Base-by-base conservation (phyloP, 1,140 invertebrate genomes). In the Trachelipus rathkii region DNA sequence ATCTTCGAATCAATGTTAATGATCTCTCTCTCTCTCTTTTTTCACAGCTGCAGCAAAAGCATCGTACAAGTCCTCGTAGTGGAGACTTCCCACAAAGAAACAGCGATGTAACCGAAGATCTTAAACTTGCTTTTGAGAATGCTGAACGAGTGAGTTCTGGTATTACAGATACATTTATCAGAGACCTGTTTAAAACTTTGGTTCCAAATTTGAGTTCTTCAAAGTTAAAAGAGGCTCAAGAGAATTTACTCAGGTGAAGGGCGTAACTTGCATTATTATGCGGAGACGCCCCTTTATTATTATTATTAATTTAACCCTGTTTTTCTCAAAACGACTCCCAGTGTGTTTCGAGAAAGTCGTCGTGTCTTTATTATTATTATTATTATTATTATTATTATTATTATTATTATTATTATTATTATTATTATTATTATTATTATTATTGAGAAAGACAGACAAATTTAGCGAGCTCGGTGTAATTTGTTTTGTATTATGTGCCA, bases 151-250 rank as follows among this genome's bases (percentile, higher is more conserved):
- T 60, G 50, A 60, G 50, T 19, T 19, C 50, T 13, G 50, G 50
- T 60, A 60, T 60, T 60, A 15, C 50, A 15, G 50, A 60, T 19
- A 60, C 50, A 15, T 19, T 60, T 19, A 60, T 60, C 19, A 13
- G 50, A 19, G 50, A 60, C 19, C 50, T 60, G 19, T 60, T 60
- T 60, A 60, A 60, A 8, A 60, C 50, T 60, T 60, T 60, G 50
- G 50, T 60, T 60, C 50, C 50, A 2, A 60, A 60, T 60, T 60
- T 60, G 50, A 60, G 50, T 60, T 60, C 19, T 15, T 13, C 19
- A 19, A 60, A 60, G 19, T 19, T 60, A 60, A 60, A 13, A 60
- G 50, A 60, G 19, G 50, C 50, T 60, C 50, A 60, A 19, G 50
- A 60, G 19, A 60, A 60, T 60, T 19, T 60, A 60, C 19, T 60